These are phyloP conservation scores for Zapus hudsonius DNA, from an alignment of 2,113 vertebrate genomes.

Conservation along the genomic window DNA sequence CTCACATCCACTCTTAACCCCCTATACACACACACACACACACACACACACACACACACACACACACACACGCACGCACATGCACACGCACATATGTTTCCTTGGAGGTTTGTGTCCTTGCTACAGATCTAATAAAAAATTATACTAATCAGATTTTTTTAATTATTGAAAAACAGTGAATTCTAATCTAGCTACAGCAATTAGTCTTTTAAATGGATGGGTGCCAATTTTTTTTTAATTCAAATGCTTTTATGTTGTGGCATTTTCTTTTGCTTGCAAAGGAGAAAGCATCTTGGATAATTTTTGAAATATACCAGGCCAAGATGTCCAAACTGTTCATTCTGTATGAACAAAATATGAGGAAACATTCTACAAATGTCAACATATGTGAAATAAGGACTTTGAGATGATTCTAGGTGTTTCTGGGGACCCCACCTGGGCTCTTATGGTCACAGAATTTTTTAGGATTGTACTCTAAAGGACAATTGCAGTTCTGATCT, in stretches of 20 bases:
- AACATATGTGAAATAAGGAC: neutral
- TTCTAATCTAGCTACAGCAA: neutral
- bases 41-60: neutral
- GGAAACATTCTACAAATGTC: constrained; percentile 4
- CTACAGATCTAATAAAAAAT: neutral
- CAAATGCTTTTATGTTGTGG: neutral
- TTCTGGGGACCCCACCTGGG: constrained; percentile 1
- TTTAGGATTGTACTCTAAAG: constrained; percentile 66
- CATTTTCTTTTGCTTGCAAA: constrained; percentile 1
- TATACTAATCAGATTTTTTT: neutral
- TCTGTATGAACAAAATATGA: constrained; percentile 25
- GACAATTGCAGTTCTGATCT: constrained; percentile 72
- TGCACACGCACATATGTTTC: neutral
- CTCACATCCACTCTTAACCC: neutral
- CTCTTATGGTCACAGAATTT: constrained; percentile 55
- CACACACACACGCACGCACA: neutral
- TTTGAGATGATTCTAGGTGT: neutral
- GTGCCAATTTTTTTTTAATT: neutral
- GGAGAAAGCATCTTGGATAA: neutral
- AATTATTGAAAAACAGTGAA: neutral
- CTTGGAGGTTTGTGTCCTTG: neutral
- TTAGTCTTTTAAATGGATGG: neutral
- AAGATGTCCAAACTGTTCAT: constrained; percentile 36
- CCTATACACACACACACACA: neutral
- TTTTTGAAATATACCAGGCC: neutral